phyloP scores from a whole-genome alignment of 2,888 invertebrate genomes.

The Idaea dimidiata region DNA sequence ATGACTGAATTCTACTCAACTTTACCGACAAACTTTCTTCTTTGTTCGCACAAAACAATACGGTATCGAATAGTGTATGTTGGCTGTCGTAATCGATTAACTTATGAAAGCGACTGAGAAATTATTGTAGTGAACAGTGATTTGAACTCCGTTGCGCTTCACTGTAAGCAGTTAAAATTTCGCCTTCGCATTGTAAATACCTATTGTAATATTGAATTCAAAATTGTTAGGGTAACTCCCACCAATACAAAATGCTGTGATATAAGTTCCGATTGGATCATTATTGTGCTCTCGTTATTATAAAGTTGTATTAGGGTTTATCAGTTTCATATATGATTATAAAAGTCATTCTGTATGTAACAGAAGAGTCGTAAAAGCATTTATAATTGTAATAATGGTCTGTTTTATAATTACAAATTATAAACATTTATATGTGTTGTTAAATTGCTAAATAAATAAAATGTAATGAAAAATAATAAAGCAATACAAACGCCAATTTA shows the following conservation, averaged over 20 bases:
- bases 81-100: slow-evolving; percentile 42
- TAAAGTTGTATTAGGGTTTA: neutral
- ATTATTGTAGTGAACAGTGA: slow-evolving; percentile 45
- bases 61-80: slow-evolving; percentile 14
- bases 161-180: slow-evolving; percentile 34
- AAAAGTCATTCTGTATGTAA: slow-evolving; percentile 3
- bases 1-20: slow-evolving; percentile 67
- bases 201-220: slow-evolving; percentile 36
- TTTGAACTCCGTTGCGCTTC: slow-evolving; percentile 38
- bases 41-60: slow-evolving; percentile 31
- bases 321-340: neutral
- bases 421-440: slow-evolving; percentile 6
- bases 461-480: slow-evolving; percentile 38
- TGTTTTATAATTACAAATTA: slow-evolving; percentile 8
- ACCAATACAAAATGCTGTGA: slow-evolving; percentile 76
- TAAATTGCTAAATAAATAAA: slow-evolving; percentile 9
- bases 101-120: slow-evolving; percentile 65
- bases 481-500: slow-evolving; percentile 76
- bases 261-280: slow-evolving; percentile 71
- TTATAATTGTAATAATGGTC: slow-evolving; percentile 4
- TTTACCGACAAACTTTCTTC: slow-evolving; percentile 43
- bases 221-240: slow-evolving; percentile 53
- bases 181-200: slow-evolving; percentile 50
- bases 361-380: slow-evolving; percentile 6
- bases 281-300: slow-evolving; percentile 32